A percentile compares a stretch with the other conserved stretches of the same genome.
Conservation (phyloP, 2,888 invertebrate species). For the Dynastes hyllus region DNA sequence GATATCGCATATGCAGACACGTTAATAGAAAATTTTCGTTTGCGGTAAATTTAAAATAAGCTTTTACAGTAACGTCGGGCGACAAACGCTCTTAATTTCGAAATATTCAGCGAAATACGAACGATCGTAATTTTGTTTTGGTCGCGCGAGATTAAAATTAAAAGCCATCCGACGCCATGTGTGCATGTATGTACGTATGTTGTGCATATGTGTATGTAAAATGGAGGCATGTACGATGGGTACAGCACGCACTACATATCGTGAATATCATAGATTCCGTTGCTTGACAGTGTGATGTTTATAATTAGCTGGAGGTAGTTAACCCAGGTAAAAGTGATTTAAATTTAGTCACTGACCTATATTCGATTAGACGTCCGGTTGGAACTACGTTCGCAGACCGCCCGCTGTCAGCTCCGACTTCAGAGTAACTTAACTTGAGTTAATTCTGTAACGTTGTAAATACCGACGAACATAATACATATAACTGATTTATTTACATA, state of each 20-base stretch:
- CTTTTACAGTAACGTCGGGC: neutral
- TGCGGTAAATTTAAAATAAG: neutral
- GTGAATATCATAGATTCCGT: constrained; percentile 57
- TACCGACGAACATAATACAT: neutral
- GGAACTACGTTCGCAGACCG: constrained; percentile 50
- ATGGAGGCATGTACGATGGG: neutral
- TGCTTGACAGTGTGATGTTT: constrained; percentile 60
- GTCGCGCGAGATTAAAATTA: constrained; percentile 23
- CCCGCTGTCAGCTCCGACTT: constrained; percentile 43
- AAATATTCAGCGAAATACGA: constrained; percentile 26
- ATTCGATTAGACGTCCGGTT: constrained; percentile 61
- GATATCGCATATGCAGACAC: too few species aligned
- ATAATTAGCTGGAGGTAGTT: constrained; percentile 69
- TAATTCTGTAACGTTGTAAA: constrained; percentile 26
- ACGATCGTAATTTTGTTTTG: constrained; percentile 30
- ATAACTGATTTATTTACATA: neutral
- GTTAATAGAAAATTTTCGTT: neutral
- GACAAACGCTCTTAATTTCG: constrained; percentile 7
- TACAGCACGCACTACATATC: constrained; percentile 32
- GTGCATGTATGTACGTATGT: constrained; percentile 5
- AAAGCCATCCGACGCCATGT: constrained; percentile 3
- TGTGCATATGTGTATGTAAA: neutral
- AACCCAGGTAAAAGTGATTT: constrained; percentile 70
- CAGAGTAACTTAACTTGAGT: constrained; percentile 19
- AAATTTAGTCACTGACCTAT: constrained; percentile 70